Evolutionary conservation across 2,888 invertebrate species (phyloP).

Genomic region (Archips xylosteana): DNA sequence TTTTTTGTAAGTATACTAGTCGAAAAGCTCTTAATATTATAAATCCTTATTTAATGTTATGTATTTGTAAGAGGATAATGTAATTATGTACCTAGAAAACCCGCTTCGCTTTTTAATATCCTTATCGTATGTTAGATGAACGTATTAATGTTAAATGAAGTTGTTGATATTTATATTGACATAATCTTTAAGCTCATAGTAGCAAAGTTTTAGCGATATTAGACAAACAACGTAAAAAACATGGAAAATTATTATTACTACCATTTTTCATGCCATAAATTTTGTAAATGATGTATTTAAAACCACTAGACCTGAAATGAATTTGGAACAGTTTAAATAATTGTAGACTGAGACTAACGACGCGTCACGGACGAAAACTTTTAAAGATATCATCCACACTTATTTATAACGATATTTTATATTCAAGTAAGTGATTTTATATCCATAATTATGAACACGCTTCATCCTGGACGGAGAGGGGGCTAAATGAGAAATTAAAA

Average conservation of each 20-base stretch:
- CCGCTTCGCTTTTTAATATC: slow-evolving; percentile 54
- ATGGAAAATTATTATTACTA: background rate
- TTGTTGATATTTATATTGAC: slow-evolving; percentile 58
- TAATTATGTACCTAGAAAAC: slow-evolving; percentile 68
- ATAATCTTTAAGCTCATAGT: slow-evolving; percentile 67
- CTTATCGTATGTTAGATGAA: slow-evolving; percentile 64
- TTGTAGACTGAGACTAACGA: slow-evolving; percentile 31
- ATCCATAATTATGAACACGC: slow-evolving; percentile 76
- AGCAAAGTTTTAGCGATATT: slow-evolving; percentile 57
- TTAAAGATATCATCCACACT: slow-evolving; percentile 58
- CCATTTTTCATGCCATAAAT: background rate
- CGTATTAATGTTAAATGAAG: slow-evolving; percentile 56
- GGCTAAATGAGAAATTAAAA: slow-evolving; percentile 65
- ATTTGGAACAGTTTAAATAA: slow-evolving; percentile 42
- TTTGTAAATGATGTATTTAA: slow-evolving; percentile 2
- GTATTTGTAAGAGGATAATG: slow-evolving; percentile 70
- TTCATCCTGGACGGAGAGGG: slow-evolving; percentile 80
- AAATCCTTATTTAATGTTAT: slow-evolving; percentile 68
- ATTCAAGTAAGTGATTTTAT: slow-evolving; percentile 60
- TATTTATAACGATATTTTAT: slow-evolving; percentile 58
- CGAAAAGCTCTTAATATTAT: slow-evolving; percentile 82
- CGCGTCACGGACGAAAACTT: slow-evolving; percentile 43
- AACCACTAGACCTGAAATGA: background rate
- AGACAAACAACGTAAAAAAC: background rate
- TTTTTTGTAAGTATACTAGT: slow-evolving; percentile 81